Evolutionary conservation across 2,113 vertebrate species (phyloP).

Genomic region (Oenanthe oenanthe): DNA sequence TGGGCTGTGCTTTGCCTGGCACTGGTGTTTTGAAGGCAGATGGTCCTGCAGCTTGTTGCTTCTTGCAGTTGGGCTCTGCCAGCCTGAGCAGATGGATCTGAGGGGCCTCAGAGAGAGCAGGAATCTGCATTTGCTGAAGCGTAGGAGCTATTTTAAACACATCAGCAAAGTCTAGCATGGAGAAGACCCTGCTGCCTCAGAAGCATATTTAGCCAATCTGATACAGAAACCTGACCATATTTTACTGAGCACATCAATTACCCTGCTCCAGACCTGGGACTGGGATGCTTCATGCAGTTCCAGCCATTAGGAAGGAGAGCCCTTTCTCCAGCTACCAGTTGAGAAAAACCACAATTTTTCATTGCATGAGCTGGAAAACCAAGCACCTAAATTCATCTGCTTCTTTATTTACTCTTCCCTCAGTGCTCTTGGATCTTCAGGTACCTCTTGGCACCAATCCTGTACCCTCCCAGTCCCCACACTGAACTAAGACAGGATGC

Average conservation of each 20-base stretch:
- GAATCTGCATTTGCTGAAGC: neutral
- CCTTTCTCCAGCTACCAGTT: neutral
- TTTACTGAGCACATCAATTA: neutral
- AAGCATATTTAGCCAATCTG: slow-evolving; percentile 1
- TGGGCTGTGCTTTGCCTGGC: neutral
- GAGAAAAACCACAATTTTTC: neutral
- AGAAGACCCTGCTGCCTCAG: slow-evolving; percentile 21
- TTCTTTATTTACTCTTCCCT: neutral
- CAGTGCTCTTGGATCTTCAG: neutral
- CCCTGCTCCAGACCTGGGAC: neutral
- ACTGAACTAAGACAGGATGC: neutral
- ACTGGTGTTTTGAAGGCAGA: neutral
- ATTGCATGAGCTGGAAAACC: neutral
- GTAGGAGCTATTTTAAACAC: slow-evolving; percentile 16
- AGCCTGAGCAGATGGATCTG: slow-evolving; percentile 14
- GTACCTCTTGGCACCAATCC: neutral
- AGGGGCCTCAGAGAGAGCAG: neutral
- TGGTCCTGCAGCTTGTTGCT: slow-evolving; percentile 31
- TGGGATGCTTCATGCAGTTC: neutral
- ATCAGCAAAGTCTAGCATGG: slow-evolving; percentile 5
- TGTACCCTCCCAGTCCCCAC: neutral
- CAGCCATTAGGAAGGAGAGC: neutral
- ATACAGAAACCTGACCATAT: neutral
- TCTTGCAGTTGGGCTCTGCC: slow-evolving; percentile 10
- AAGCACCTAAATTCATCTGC: neutral